Percentiles rank a stretch among this genome's conserved stretches.
Conservation (phyloP, 2,113 vertebrate genomes). For the Cavia aperea region DNA sequence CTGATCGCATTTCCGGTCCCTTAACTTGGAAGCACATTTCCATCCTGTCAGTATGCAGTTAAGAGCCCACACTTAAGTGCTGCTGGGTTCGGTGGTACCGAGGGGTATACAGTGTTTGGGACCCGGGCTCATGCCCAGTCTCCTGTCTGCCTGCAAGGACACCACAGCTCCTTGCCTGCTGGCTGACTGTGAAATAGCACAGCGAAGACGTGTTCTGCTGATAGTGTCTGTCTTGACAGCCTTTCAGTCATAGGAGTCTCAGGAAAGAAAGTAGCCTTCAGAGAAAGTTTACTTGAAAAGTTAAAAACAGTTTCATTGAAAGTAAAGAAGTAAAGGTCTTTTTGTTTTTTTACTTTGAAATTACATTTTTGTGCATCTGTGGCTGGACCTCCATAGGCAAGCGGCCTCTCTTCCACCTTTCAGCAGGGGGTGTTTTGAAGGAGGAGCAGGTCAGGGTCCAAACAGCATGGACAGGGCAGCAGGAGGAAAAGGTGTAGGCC, state of each 20-base stretch:
- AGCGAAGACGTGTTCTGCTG: neutral
- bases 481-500: neutral
- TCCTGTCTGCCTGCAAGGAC: accelerated
- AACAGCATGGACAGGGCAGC: neutral
- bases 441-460: neutral
- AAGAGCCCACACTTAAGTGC: neutral
- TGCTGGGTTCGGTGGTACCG: accelerated
- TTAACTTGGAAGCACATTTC: neutral
- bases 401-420: neutral
- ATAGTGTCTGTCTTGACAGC: neutral
- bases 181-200: neutral
- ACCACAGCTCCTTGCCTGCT: neutral
- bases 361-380: neutral
- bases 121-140: neutral
- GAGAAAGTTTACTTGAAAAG: neutral
- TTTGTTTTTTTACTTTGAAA: neutral
- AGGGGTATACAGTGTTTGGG: neutral
- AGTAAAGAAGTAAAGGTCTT: neutral
- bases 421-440: neutral
- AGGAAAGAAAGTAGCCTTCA: neutral
- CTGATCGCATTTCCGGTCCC: no score
- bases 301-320: neutral
- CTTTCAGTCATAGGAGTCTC: neutral
- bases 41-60: neutral
- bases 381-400: neutral